phyloP scores from a whole-genome alignment of 2,888 invertebrate species.

The Polymixis flavicincta region DNA sequence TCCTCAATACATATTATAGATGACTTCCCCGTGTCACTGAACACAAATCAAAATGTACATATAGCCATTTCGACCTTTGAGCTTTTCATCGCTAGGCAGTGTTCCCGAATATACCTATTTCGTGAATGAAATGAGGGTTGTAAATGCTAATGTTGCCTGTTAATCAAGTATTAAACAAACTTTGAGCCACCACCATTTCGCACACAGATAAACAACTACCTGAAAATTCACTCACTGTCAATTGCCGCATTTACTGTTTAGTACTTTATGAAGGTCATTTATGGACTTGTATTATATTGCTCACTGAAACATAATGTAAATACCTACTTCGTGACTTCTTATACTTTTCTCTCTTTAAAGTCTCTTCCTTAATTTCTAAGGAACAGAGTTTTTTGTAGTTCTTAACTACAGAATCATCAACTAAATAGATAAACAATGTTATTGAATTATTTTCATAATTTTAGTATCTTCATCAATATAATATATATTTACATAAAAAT shows the following conservation, averaged over 20 bases:
- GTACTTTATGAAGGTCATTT: conserved; percentile 1
- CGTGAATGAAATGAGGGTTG: conserved; percentile 8
- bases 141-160: conserved; percentile 8
- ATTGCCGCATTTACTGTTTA: neutral
- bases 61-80: neutral
- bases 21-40: conserved; percentile 3
- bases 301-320: neutral
- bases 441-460: neutral
- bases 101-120: neutral
- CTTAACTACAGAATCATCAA: too few relatives aligned
- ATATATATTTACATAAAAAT: too few relatives aligned
- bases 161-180: conserved; percentile 9
- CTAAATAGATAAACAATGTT: neutral
- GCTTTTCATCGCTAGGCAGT: neutral
- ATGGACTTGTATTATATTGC: neutral
- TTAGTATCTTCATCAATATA: too few relatives aligned
- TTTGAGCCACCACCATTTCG: neutral
- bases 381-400: neutral
- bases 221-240: conserved; percentile 21
- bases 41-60: neutral
- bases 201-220: neutral
- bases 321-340: neutral
- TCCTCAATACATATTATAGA: conserved; percentile 30
- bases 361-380: too few relatives aligned
- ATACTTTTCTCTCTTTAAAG: neutral